Percentiles rank a stretch among this genome's conserved stretches.
Conservation (phyloP, 1,140 invertebrate genomes). For the Leptestheria dahalacensis region DNA sequence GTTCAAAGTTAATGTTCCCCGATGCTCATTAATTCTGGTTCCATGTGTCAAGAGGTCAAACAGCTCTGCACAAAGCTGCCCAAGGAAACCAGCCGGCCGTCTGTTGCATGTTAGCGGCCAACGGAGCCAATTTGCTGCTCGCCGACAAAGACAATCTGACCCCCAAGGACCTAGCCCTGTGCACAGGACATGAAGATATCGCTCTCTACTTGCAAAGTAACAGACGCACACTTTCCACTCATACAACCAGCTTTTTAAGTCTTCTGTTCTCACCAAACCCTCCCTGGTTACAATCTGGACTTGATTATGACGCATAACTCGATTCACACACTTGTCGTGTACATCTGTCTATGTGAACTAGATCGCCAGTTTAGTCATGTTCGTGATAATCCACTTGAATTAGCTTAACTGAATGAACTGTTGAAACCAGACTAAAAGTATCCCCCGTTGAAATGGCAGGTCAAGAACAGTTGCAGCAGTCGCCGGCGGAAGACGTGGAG, state of each 20-base stretch:
- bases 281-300: not conserved
- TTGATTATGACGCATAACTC: too few relatives aligned
- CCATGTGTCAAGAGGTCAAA: conserved; percentile 69
- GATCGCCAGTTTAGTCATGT: not conserved
- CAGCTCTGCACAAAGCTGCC: conserved; percentile 81
- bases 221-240: not conserved
- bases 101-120: conserved; percentile 80
- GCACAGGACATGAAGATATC: conserved; percentile 69
- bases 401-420: not conserved
- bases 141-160: conserved; percentile 58
- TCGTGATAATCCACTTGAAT: not conserved
- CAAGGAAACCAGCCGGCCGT: conserved; percentile 63
- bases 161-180: conserved; percentile 59
- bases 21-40: too few relatives aligned
- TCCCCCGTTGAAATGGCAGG: not conserved
- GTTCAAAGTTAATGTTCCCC: too few relatives aligned
- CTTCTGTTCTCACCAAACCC: not conserved
- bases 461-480: not conserved
- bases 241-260: not conserved
- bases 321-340: not conserved
- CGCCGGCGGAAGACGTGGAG: not conserved
- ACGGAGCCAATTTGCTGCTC: conserved; percentile 64
- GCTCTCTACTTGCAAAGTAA: conserved; percentile 78
- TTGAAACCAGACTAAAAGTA: not conserved
- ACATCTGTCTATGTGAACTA: not conserved